phyloP scores from a whole-genome alignment of 2,797 vertebrate species.

The Gila robusta region DNA sequence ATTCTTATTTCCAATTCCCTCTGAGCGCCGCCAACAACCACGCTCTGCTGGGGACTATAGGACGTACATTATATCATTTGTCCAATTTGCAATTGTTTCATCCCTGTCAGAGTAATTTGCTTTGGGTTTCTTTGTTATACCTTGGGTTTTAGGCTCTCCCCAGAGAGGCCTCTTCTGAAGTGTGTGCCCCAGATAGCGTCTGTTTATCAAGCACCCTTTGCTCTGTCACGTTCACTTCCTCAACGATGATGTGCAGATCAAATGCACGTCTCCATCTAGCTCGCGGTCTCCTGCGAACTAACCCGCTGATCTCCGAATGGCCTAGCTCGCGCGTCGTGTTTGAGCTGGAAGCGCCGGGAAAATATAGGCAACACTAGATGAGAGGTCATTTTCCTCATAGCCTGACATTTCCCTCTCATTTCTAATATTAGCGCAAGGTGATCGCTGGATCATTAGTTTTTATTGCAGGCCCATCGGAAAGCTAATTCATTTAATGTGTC shows the following conservation, averaged over 20 bases:
- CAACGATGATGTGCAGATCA: slow-evolving; percentile 79
- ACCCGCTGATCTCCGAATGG: slow-evolving; percentile 67
- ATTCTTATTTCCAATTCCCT: slow-evolving; percentile 84
- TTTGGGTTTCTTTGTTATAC: slow-evolving; percentile 83
- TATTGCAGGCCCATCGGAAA: slow-evolving; percentile 67
- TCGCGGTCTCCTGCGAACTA: slow-evolving; percentile 71
- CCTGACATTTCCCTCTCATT: slow-evolving; percentile 71
- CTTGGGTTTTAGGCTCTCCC: slow-evolving; percentile 79
- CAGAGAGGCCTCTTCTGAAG: slow-evolving; percentile 76
- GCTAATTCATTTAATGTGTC: slow-evolving; percentile 67
- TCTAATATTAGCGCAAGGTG: slow-evolving; percentile 68
- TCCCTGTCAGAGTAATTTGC: slow-evolving; percentile 88
- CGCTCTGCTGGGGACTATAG: slow-evolving; percentile 81
- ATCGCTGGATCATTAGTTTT: slow-evolving; percentile 65
- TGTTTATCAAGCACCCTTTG: slow-evolving; percentile 82
- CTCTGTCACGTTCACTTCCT: slow-evolving; percentile 84
- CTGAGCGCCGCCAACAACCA: slow-evolving; percentile 73
- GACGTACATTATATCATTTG: slow-evolving; percentile 88
- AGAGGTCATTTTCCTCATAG: slow-evolving; percentile 80
- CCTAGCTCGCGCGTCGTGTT: slow-evolving; percentile 70
- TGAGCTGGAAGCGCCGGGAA: slow-evolving; percentile 48
- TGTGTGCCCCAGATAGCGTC: slow-evolving; percentile 83
- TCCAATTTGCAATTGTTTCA: slow-evolving; percentile 89
- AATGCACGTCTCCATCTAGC: slow-evolving; percentile 81
- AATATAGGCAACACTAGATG: slow-evolving; percentile 63